Percentiles rank a stretch among this genome's conserved stretches.
Evolutionary conservation across 2,797 vertebrate genomes (phyloP).

Genomic region (Limnodromus scolopaceus): DNA sequence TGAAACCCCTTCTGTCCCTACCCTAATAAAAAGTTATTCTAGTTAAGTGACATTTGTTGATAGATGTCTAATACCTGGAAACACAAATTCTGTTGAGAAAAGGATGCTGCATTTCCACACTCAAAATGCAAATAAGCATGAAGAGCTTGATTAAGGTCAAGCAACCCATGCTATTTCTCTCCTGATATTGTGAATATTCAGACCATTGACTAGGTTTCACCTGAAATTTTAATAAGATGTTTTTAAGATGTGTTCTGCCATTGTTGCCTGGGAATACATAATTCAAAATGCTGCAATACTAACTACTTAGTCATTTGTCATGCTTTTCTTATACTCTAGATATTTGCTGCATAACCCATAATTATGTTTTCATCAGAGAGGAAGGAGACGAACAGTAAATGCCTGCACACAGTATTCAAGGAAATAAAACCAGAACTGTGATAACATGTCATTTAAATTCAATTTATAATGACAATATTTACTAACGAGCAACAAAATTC

Average conservation of each 20-base stretch:
- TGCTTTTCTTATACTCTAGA: not conserved
- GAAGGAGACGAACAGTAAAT: not conserved
- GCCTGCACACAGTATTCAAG: not conserved
- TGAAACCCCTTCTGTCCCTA: not conserved
- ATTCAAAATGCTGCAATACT: not conserved
- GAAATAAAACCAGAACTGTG: not conserved
- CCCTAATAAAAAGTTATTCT: not conserved
- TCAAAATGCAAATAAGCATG: not conserved
- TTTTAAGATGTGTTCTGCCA: not conserved
- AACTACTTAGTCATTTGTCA: not conserved
- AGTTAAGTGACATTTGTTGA: not conserved
- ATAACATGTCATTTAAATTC: not conserved
- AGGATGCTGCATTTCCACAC: not conserved
- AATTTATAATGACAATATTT: constrained; percentile 12
- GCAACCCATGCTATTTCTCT: not conserved
- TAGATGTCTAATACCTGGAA: not conserved
- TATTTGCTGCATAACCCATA: not conserved
- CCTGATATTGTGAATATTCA: not conserved
- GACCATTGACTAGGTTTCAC: not conserved
- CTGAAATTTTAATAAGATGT: not conserved
- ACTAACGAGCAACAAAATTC: not conserved
- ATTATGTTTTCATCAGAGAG: not conserved
- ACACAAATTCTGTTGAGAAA: not conserved
- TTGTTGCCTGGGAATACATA: not conserved
- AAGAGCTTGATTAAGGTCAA: not conserved